Base-by-base conservation (phyloP, 2,113 vertebrate genomes). In the Atlantisia rogersi region DNA sequence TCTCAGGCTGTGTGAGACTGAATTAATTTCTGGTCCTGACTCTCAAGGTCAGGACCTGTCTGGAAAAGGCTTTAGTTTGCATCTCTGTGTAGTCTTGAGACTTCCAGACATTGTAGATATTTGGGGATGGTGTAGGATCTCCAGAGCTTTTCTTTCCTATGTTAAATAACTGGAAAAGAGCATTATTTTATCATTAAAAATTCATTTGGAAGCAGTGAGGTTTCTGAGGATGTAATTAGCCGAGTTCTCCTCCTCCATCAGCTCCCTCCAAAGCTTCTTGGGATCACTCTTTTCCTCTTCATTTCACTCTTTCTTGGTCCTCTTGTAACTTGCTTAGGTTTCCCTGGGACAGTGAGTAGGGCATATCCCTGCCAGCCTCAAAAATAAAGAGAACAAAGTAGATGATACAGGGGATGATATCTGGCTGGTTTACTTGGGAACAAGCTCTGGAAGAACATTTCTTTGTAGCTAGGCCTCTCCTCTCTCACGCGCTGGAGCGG, bases 121-220 rank as follows among this genome's bases (percentile, higher is more conserved):
- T 52, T 25, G 31, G 22, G 65, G 21, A 70, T 60, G 42, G 50
- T 74, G 24, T 37, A 13, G 18, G 11, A 21, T 31, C 71, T 65
- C 71, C 78, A 77, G 67, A 58, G 44, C 50, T 88, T 93, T 65
- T 29, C 37, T 55, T 65, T 88, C 58, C 75, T 83, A 3, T 52
- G 48, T 88, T 78, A 91, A 95, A 81, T 85, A 78, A 91, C 82
- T 80, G 53, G 74, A 26, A 75, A 95, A 97, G 31, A 68, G 87
- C 77, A 73, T 96, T 90, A 77, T 95, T 96, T 96, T 95, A 79
- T 83, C 93, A 94, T 97, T 96, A 93, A 96, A 97, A 89, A 94
- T 95, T 97, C 81, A 95, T 96, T 94, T 93, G 81, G 83, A 89
- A 97, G 91, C 16, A 68, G 82, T 70, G 86, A 88, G 73, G 67